Evolutionary conservation across 2,113 vertebrate genomes (phyloP).

Genomic region (Callocephalon fimbriatum): DNA sequence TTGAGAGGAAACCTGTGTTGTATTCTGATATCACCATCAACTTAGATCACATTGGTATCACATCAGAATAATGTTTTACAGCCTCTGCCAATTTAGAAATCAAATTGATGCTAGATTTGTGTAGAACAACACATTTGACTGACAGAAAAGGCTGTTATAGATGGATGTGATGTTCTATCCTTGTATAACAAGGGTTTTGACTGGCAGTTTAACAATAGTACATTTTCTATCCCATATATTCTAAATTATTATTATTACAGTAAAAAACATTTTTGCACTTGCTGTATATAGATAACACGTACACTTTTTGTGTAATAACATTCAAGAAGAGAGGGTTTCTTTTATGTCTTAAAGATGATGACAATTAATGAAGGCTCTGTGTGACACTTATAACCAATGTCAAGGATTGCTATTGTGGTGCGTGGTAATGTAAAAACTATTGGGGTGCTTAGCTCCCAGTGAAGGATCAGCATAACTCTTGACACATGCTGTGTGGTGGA

Average conservation of each 20-base stretch:
- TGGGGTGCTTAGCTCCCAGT: neutral
- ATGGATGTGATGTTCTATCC: constrained; percentile 62
- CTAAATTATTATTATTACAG: constrained; percentile 67
- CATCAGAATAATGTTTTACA: constrained; percentile 65
- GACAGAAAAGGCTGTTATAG: constrained; percentile 67
- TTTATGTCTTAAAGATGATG: constrained; percentile 33
- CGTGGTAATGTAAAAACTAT: constrained; percentile 22
- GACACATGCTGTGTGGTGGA: neutral
- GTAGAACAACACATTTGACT: constrained; percentile 64
- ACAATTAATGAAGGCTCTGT: constrained; percentile 46
- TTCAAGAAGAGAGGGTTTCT: constrained; percentile 27
- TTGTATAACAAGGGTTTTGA: constrained; percentile 68
- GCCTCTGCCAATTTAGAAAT: constrained; percentile 71
- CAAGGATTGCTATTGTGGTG: constrained; percentile 51
- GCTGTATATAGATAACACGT: constrained; percentile 38
- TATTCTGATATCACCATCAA: constrained; percentile 33
- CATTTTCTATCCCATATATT: constrained; percentile 53
- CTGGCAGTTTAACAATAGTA: constrained; percentile 73
- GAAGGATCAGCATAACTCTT: constrained; percentile 44
- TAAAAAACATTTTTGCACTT: constrained; percentile 53
- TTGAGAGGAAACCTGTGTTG: neutral
- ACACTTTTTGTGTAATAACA: constrained; percentile 48
- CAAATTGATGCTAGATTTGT: constrained; percentile 67
- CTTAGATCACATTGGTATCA: constrained; percentile 52
- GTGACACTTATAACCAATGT: constrained; percentile 46